Conservation (phyloP, 2,113 vertebrate genomes). For the Vombatus ursinus region DNA sequence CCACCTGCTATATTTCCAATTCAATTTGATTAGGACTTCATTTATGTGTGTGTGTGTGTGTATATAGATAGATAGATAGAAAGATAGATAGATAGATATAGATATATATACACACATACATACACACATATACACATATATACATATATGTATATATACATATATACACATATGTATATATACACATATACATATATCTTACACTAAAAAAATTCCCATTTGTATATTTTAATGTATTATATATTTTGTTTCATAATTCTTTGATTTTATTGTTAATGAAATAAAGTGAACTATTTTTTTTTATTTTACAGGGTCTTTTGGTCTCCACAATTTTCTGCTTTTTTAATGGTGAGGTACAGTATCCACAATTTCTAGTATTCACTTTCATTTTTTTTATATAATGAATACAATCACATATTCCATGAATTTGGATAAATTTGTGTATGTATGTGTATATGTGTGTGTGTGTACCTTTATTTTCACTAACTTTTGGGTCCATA, state of each 20-base stretch:
- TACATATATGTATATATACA: too few relatives aligned
- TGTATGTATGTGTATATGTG: too few relatives aligned
- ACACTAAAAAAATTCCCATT: background rate
- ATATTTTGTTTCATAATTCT: background rate
- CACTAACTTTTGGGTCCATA: background rate
- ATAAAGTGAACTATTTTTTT: conserved; percentile 37
- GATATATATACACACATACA: too few relatives aligned
- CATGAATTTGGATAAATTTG: background rate
- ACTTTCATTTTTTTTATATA: background rate
- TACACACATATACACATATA: too few relatives aligned
- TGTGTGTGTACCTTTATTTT: background rate
- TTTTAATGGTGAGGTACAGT: conserved; percentile 97
- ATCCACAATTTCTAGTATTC: conserved; percentile 29
- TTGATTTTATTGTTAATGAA: conserved; percentile 35
- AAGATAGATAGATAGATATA: too few relatives aligned
- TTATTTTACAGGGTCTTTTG: conserved; percentile 91
- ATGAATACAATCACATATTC: too few relatives aligned
- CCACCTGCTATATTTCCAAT: background rate
- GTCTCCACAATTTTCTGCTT: conserved; percentile 99
- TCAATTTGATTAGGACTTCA: background rate
- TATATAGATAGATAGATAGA: too few relatives aligned
- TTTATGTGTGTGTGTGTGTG: too few relatives aligned
- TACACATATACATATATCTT: too few relatives aligned
- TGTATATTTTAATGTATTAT: background rate
- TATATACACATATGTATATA: too few relatives aligned